A percentile compares a stretch with the other conserved stretches of the same genome.
Evolutionary conservation across 2,797 vertebrate species (phyloP).

Genomic region (Sciurus vulgaris): DNA sequence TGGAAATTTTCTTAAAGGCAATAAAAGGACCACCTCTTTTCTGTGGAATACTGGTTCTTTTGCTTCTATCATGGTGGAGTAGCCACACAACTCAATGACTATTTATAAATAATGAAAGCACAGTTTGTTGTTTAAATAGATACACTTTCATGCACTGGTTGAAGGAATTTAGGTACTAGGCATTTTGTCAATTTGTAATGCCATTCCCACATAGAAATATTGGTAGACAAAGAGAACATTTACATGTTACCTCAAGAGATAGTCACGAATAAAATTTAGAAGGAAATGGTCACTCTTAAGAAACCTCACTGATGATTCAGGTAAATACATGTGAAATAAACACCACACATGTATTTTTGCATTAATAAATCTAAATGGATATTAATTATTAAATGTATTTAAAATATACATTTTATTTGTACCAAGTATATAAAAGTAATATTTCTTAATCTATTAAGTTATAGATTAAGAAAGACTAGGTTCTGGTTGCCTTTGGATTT

Average conservation of each 20-base stretch:
- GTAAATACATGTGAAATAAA: conserved; percentile 31
- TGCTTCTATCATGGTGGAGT: not conserved
- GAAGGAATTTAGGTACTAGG: not conserved
- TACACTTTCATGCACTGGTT: not conserved
- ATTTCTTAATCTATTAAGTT: conserved; percentile 31
- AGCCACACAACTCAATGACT: not conserved
- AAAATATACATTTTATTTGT: not conserved
- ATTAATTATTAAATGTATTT: not conserved
- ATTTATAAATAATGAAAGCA: not conserved
- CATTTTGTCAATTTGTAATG: not conserved
- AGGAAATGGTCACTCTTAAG: conserved; percentile 7
- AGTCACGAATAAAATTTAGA: not conserved
- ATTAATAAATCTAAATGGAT: not conserved
- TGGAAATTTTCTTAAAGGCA: not conserved
- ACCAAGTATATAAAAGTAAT: not conserved
- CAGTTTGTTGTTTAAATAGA: not conserved
- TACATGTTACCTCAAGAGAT: not conserved
- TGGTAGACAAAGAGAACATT: not conserved
- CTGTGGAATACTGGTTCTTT: not conserved
- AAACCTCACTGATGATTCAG: not conserved
- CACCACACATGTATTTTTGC: not conserved
- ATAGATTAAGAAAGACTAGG: not conserved
- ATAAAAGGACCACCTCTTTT: not conserved
- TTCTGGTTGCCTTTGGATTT: conserved; percentile 46
- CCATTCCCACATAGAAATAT: not conserved